phyloP scores from a whole-genome alignment of 2,888 invertebrate species.

The Apodemia hepburni region DNA sequence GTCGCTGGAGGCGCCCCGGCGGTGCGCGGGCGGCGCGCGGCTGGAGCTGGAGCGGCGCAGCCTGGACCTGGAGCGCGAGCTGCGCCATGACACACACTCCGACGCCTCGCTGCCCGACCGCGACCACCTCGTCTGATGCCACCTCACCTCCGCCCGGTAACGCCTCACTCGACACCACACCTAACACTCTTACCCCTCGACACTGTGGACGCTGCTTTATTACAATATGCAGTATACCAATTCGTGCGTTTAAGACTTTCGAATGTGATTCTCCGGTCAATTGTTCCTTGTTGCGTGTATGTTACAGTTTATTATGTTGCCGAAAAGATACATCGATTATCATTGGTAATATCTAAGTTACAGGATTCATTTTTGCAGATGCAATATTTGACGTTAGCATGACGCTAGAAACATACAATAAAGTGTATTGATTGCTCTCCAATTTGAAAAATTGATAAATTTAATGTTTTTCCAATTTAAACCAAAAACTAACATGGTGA shows the following conservation, averaged over 20 bases:
- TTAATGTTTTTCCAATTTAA: not conserved
- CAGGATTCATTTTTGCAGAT: not conserved
- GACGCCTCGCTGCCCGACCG: slow-evolving; percentile 71
- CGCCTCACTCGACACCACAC: not conserved
- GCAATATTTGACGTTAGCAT: not conserved
- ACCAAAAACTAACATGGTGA: not conserved
- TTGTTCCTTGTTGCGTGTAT: not conserved
- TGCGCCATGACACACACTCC: slow-evolving; percentile 63
- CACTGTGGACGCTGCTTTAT: not conserved
- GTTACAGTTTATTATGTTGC: not conserved
- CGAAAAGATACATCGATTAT: not conserved
- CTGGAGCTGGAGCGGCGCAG: slow-evolving; percentile 72
- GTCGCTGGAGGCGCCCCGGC: slow-evolving; percentile 57
- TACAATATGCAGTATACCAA: not conserved
- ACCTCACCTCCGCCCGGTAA: slow-evolving; percentile 20
- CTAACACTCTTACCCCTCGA: not conserved
- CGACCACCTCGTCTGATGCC: slow-evolving; percentile 64
- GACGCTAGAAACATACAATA: not conserved
- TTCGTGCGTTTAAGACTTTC: not conserved
- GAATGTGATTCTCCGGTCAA: not conserved
- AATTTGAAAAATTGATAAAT: not conserved
- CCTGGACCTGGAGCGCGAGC: slow-evolving; percentile 74
- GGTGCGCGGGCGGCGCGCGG: slow-evolving; percentile 45
- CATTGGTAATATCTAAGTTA: not conserved
- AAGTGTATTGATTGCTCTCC: not conserved